Evolutionary conservation across 2,888 invertebrate genomes (phyloP).

Genomic region (Ophonus ardosiacus): DNA sequence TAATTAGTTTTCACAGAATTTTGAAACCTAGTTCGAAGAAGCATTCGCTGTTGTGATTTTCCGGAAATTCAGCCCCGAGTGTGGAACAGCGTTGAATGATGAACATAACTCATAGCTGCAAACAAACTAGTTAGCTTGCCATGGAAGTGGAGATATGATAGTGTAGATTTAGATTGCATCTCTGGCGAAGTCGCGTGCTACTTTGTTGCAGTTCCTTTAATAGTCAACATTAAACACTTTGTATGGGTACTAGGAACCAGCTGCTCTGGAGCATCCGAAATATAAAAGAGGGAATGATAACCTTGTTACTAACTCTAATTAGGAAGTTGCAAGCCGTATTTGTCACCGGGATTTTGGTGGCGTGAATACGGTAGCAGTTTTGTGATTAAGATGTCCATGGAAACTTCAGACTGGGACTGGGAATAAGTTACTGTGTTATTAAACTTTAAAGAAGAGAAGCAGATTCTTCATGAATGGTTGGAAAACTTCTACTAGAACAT

Average conservation of each 20-base stretch:
- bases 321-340: too few species aligned
- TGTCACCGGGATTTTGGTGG: too few species aligned
- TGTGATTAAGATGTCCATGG: background rate
- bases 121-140: conserved; percentile 23
- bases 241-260: conserved; percentile 51
- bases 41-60: conserved; percentile 23
- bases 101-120: conserved; percentile 51
- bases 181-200: conserved; percentile 39
- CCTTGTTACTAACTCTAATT: too few species aligned
- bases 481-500: too few species aligned
- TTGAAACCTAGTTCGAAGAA: conserved; percentile 38
- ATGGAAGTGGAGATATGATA: background rate
- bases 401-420: background rate
- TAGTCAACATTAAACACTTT: conserved; percentile 58
- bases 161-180: conserved; percentile 55
- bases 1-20: conserved; percentile 55
- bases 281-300: too few species aligned
- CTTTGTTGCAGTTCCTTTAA: conserved; percentile 59
- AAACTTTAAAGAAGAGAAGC: too few species aligned
- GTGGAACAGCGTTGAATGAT: conserved; percentile 43
- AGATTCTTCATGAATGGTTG: too few species aligned
- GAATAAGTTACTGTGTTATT: too few species aligned
- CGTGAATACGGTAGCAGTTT: too few species aligned
- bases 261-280: background rate
- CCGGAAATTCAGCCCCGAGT: conserved; percentile 41